These are phyloP conservation scores for Tupaia tana DNA, from an alignment of 2,113 vertebrate genomes.

Conservation along the genomic window DNA sequence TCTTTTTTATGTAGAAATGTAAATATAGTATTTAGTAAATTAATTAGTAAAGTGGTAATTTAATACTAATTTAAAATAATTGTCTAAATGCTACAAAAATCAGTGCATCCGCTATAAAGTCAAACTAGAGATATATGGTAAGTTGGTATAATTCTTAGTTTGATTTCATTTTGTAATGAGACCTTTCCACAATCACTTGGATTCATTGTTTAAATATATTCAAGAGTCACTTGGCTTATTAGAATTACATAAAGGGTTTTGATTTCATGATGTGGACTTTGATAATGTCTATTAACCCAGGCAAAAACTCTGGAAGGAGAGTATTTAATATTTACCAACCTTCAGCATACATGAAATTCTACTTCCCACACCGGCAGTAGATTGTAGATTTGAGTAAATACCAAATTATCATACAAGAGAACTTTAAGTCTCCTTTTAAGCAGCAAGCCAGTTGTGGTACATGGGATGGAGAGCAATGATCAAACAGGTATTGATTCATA, in stretches of 20 bases:
- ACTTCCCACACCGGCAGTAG: slow-evolving; percentile 62
- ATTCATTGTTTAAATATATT: slow-evolving; percentile 66
- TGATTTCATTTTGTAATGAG: slow-evolving; percentile 62
- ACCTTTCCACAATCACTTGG: slow-evolving; percentile 67
- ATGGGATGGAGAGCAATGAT: slow-evolving; percentile 84
- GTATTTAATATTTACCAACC: slow-evolving; percentile 66
- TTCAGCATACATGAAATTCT: slow-evolving; percentile 75
- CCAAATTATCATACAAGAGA: slow-evolving; percentile 74
- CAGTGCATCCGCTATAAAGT: slow-evolving; percentile 72
- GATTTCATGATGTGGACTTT: slow-evolving; percentile 67
- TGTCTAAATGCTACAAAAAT: slow-evolving; percentile 80
- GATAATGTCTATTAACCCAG: slow-evolving; percentile 72
- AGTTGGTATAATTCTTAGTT: slow-evolving; percentile 77
- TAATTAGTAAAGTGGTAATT: slow-evolving; percentile 80
- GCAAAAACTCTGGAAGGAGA: slow-evolving; percentile 70
- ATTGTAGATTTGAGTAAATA: slow-evolving; percentile 75
- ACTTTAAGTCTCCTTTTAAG: slow-evolving; percentile 78
- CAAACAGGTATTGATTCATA: slow-evolving; percentile 79
- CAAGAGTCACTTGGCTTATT: slow-evolving; percentile 68
- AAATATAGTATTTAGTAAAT: slow-evolving; percentile 83
- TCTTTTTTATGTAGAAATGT: slow-evolving; percentile 79
- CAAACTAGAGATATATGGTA: slow-evolving; percentile 72
- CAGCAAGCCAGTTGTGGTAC: slow-evolving; percentile 80
- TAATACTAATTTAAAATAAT: slow-evolving; percentile 74
- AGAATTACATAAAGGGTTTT: slow-evolving; percentile 68